phyloP scores from a whole-genome alignment of 1,140 invertebrate genomes.

The Panulirus ornatus region DNA sequence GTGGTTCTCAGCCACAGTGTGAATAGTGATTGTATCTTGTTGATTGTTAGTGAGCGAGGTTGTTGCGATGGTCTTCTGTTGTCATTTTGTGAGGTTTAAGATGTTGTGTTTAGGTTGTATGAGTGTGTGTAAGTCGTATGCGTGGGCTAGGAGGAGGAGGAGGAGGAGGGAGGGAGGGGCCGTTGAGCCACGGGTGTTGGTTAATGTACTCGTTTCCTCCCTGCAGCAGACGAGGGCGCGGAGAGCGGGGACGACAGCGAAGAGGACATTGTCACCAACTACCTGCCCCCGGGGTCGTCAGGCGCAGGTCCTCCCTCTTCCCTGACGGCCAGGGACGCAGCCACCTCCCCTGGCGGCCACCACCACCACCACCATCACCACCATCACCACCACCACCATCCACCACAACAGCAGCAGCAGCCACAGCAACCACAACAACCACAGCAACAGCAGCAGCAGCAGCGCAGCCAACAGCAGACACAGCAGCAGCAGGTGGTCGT shows the following conservation, averaged over 20 bases:
- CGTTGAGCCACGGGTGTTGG: not conserved
- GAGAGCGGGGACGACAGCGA: conserved; percentile 84
- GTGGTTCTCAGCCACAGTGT: no score
- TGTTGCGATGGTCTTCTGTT: no score
- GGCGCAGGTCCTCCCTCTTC: conserved; percentile 22
- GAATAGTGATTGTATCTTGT: no score
- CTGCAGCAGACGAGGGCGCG: conserved; percentile 78
- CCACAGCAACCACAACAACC: conserved; percentile 16
- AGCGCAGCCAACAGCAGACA: conserved; percentile 6
- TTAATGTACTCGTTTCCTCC: not conserved
- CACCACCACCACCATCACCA: conserved; percentile 64
- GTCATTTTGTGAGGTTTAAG: no score
- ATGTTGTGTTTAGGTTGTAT: no score
- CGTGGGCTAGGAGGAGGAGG: no score
- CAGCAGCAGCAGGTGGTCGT: conserved; percentile 40
- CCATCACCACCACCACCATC: conserved; percentile 60
- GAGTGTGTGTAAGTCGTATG: no score
- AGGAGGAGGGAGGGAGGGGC: no score
- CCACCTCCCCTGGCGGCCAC: conserved; percentile 53
- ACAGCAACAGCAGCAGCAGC: conserved; percentile 15
- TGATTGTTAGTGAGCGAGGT: no score
- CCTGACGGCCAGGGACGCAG: not conserved
- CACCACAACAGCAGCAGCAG: conserved; percentile 31
- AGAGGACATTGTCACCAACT: conserved; percentile 85
- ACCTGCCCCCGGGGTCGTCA: conserved; percentile 76